These are phyloP conservation scores for Ciconia nigra DNA, from an alignment of 2,797 vertebrate genomes.

Conservation along the genomic window DNA sequence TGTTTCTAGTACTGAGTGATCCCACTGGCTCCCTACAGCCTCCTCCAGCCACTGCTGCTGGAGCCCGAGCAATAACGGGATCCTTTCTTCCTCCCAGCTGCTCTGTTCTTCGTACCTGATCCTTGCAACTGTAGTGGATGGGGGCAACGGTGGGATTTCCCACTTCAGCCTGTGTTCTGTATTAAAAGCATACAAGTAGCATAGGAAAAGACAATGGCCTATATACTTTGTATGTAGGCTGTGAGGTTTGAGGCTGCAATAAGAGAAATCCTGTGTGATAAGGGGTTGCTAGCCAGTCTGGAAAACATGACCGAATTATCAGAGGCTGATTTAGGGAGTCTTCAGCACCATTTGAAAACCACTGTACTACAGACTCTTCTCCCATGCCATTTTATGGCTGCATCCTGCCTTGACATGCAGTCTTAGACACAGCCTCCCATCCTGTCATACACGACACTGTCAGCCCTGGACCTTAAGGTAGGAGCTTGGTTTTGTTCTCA, in stretches of 20 bases:
- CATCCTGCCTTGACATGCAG: not conserved
- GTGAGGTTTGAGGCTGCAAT: not conserved
- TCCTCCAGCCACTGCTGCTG: not conserved
- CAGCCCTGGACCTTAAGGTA: not conserved
- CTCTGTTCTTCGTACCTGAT: not conserved
- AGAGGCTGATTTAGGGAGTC: not conserved
- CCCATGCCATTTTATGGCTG: not conserved
- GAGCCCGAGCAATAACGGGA: not conserved
- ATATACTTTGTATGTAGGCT: not conserved
- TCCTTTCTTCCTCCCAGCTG: fast-evolving
- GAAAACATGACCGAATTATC: not conserved
- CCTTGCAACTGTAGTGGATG: fast-evolving
- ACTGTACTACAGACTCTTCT: not conserved
- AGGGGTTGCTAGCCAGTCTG: not conserved
- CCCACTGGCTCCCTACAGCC: fast-evolving
- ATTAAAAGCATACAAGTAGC: not conserved
- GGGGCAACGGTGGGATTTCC: not conserved
- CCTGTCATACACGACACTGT: fast-evolving
- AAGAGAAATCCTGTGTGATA: not conserved
- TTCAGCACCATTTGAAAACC: not conserved
- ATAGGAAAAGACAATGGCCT: fast-evolving
- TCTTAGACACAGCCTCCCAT: not conserved
- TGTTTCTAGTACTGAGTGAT: not conserved
- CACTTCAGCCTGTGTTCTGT: not conserved
- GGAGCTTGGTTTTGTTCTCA: not conserved